phyloP scores from a whole-genome alignment of 2,113 vertebrate species.

The Bagarius yarrelli region DNA sequence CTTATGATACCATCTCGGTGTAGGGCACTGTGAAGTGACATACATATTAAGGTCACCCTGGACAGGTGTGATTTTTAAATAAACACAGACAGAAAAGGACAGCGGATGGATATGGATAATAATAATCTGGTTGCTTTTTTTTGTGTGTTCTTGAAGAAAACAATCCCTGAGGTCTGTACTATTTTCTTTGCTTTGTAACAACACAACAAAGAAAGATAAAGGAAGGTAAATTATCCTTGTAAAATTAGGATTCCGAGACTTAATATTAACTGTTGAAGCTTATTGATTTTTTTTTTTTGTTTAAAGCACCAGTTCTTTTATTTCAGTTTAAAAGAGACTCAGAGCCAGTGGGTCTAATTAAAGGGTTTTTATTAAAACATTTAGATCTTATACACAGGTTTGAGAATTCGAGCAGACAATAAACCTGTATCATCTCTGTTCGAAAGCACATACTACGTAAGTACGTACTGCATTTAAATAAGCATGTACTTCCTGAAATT shows the following conservation, averaged over 20 bases:
- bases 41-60: conserved; percentile 26
- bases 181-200: background rate
- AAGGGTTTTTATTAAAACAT: conserved; percentile 6
- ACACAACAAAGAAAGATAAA: conserved; percentile 12
- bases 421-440: background rate
- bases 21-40: conserved; percentile 8
- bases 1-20: conserved; percentile 29
- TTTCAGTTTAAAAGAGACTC: background rate
- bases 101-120: background rate
- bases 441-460: too few relatives aligned
- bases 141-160: background rate
- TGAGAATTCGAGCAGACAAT: too few relatives aligned
- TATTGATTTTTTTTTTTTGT: background rate
- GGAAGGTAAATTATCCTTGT: background rate
- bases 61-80: conserved; percentile 23
- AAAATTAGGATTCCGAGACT: background rate
- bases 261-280: background rate
- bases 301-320: background rate
- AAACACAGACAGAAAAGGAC: background rate
- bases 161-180: background rate
- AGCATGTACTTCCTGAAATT: too few relatives aligned
- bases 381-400: background rate
- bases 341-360: background rate
- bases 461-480: too few relatives aligned
- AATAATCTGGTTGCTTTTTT: background rate